These are phyloP conservation scores for Flexamia atlantica DNA, from an alignment of 2,888 invertebrate species.

Conservation along the genomic window DNA sequence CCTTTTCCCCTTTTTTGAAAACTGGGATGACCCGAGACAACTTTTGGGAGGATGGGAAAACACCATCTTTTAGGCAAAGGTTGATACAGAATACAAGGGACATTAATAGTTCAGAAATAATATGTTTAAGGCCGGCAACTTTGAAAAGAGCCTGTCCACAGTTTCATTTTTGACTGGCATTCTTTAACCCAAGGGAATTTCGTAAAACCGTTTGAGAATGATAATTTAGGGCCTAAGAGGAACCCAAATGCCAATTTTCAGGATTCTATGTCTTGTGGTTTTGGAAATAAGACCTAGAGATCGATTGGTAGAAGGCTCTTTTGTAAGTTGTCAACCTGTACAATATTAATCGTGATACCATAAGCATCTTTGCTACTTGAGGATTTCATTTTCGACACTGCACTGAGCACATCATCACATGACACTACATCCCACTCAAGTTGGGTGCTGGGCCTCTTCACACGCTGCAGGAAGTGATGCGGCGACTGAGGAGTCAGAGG, in stretches of 20 bases:
- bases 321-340: too few species aligned
- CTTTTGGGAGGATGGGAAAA: background rate
- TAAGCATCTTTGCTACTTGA: background rate
- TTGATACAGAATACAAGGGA: background rate
- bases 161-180: too few species aligned
- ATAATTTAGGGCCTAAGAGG: too few species aligned
- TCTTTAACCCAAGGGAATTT: too few species aligned
- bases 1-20: conserved; percentile 3
- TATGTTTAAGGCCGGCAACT: too few species aligned
- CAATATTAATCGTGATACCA: background rate
- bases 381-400: background rate
- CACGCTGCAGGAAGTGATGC: background rate
- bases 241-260: too few species aligned
- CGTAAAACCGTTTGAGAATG: too few species aligned
- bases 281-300: too few species aligned
- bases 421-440: background rate
- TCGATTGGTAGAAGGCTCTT: too few species aligned
- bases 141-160: too few species aligned
- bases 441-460: conserved; percentile 6
- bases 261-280: too few species aligned
- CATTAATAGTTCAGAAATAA: background rate
- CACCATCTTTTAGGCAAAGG: background rate
- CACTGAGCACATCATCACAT: background rate
- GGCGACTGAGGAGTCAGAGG: background rate
- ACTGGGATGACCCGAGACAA: background rate